These are phyloP conservation scores for Mus pahari DNA, from an alignment of 2,113 vertebrate genomes.

Conservation along the genomic window DNA sequence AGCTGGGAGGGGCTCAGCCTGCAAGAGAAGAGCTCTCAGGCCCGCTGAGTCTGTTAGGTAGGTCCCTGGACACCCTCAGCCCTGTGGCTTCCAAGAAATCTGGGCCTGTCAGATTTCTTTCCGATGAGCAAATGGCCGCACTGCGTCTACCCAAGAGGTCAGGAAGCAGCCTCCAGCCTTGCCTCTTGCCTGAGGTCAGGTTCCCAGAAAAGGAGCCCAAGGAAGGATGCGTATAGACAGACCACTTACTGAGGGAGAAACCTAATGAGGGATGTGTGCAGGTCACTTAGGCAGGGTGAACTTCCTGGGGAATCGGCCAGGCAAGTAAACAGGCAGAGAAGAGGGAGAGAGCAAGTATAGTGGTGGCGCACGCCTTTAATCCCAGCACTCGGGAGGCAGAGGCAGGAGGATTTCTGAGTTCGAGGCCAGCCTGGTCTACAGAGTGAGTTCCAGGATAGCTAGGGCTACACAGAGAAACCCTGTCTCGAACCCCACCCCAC, in stretches of 20 bases:
- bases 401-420: too few species aligned
- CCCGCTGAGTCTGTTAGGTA: not conserved
- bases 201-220: not conserved
- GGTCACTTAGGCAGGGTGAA: not conserved
- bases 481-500: too few species aligned
- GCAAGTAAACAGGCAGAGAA: not conserved
- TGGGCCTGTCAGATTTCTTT: not conserved
- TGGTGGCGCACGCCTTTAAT: too few species aligned
- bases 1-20: conserved; percentile 77
- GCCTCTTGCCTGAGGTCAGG: not conserved
- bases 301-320: accelerated
- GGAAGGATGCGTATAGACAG: accelerated
- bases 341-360: not conserved
- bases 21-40: conserved; percentile 49
- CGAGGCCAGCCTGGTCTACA: too few species aligned
- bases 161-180: not conserved
- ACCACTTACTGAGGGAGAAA: not conserved
- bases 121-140: accelerated
- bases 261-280: not conserved
- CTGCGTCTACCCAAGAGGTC: too few species aligned
- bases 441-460: too few species aligned
- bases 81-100: not conserved
- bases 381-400: too few species aligned
- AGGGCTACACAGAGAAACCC: too few species aligned
- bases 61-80: too few species aligned